Evolutionary conservation across 2,888 invertebrate species (phyloP).

Genomic region (Sphaeridia pumilis): DNA sequence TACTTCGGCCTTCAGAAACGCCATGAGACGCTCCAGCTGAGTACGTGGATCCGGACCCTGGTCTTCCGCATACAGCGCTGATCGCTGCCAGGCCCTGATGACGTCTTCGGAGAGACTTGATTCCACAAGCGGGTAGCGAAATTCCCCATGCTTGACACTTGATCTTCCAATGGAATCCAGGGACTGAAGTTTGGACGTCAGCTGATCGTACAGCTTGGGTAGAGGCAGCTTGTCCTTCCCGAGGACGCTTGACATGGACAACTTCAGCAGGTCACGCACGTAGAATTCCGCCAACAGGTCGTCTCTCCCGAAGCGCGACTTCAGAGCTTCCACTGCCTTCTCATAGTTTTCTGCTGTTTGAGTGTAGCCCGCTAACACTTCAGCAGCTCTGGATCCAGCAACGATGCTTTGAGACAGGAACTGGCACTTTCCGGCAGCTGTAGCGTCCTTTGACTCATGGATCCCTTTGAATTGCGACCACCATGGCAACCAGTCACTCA

Average conservation of each 20-base stretch:
- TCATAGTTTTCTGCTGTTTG: not conserved
- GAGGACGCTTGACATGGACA: not conserved
- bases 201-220: constrained; percentile 1
- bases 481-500: constrained; percentile 11
- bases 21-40: constrained; percentile 2
- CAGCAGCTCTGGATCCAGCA: not conserved
- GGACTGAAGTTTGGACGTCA: constrained; percentile 15
- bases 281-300: not conserved
- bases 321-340: not conserved
- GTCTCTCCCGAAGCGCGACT: not conserved
- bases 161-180: constrained; percentile 19
- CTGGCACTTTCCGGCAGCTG: constrained; percentile 6
- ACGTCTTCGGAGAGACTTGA: constrained; percentile 19
- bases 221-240: not conserved
- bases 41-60: not conserved
- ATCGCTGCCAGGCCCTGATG: constrained; percentile 14
- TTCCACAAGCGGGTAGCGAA: constrained; percentile 21
- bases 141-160: constrained; percentile 11
- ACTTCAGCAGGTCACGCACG: not conserved
- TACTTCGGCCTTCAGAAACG: constrained; percentile 5
- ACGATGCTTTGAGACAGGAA: constrained; percentile 6
- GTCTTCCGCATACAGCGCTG: too few relatives aligned
- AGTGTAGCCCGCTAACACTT: not conserved
- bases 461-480: constrained; percentile 14
- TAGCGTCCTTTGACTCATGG: constrained; percentile 4